These are phyloP conservation scores for Chrysolina americana DNA, from an alignment of 2,888 invertebrate species.

Conservation along the genomic window DNA sequence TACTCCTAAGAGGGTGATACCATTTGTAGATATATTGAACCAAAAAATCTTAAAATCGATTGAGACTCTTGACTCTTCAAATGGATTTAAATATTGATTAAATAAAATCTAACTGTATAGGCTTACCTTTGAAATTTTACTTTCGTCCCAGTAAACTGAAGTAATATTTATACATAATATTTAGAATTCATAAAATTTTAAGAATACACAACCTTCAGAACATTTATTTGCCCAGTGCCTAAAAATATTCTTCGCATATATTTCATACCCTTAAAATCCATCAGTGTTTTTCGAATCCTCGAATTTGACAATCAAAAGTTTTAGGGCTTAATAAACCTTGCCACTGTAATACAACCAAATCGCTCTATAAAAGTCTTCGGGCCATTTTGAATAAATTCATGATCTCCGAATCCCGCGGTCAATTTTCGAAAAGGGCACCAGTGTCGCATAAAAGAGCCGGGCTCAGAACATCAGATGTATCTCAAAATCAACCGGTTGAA, in stretches of 20 bases:
- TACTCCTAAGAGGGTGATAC: too few species aligned
- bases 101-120: too few species aligned
- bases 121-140: too few species aligned
- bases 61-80: too few species aligned
- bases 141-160: too few species aligned
- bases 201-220: too few species aligned
- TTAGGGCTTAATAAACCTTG: conserved; percentile 11
- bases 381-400: conserved; percentile 31
- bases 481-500: conserved; percentile 58
- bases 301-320: conserved; percentile 14
- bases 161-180: too few species aligned
- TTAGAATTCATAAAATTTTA: too few species aligned
- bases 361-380: conserved; percentile 9
- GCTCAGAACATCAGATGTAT: conserved; percentile 61
- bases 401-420: conserved; percentile 33
- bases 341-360: conserved; percentile 5
- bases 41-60: too few species aligned
- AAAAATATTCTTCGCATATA: not conserved
- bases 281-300: conserved; percentile 8
- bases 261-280: not conserved
- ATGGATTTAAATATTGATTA: too few species aligned
- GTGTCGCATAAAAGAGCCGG: conserved; percentile 41
- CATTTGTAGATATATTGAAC: too few species aligned
- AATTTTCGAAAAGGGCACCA: conserved; percentile 40
- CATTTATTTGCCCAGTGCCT: not conserved